phyloP scores from a whole-genome alignment of 2,797 vertebrate species.

The Carapus acus region DNA sequence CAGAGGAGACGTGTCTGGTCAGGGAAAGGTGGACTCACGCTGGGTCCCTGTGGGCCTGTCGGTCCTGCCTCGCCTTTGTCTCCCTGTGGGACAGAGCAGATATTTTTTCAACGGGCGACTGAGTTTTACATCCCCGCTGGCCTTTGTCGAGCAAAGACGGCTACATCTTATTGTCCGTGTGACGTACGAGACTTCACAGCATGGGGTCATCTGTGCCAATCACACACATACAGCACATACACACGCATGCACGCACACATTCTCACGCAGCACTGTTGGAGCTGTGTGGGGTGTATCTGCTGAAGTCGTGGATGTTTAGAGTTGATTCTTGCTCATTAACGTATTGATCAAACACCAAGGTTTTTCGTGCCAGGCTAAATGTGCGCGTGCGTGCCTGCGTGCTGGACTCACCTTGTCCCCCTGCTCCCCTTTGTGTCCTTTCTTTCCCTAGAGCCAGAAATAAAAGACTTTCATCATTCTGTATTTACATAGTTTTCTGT shows the following conservation, averaged over 20 bases:
- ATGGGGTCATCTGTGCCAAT: too few relatives aligned
- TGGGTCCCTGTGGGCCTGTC: slow-evolving; percentile 66
- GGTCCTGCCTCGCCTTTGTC: slow-evolving; percentile 68
- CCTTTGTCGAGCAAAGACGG: too few relatives aligned
- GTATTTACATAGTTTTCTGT: slow-evolving; percentile 13
- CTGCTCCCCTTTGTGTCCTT: slow-evolving; percentile 75
- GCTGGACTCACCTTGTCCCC: slow-evolving; percentile 75
- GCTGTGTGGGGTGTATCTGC: background rate
- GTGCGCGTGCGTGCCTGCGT: background rate
- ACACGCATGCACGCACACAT: background rate
- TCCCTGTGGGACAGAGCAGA: slow-evolving; percentile 61
- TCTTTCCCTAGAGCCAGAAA: slow-evolving; percentile 76
- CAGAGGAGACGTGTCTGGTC: too few relatives aligned
- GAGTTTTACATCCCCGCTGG: too few relatives aligned
- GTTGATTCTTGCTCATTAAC: background rate
- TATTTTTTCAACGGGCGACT: background rate
- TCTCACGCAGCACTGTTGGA: too few relatives aligned
- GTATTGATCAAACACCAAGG: slow-evolving; percentile 1
- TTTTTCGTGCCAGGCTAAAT: slow-evolving; percentile 15
- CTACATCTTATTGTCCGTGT: too few relatives aligned
- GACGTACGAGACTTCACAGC: too few relatives aligned
- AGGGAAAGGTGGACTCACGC: slow-evolving; percentile 59
- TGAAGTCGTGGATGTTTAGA: slow-evolving; percentile 6
- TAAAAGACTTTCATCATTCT: slow-evolving; percentile 38
- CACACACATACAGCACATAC: background rate